A percentile compares a stretch with the other conserved stretches of the same genome.
These are phyloP conservation scores for Aleiodes leptofemur DNA, from an alignment of 2,888 invertebrate genomes.

Conservation along the genomic window DNA sequence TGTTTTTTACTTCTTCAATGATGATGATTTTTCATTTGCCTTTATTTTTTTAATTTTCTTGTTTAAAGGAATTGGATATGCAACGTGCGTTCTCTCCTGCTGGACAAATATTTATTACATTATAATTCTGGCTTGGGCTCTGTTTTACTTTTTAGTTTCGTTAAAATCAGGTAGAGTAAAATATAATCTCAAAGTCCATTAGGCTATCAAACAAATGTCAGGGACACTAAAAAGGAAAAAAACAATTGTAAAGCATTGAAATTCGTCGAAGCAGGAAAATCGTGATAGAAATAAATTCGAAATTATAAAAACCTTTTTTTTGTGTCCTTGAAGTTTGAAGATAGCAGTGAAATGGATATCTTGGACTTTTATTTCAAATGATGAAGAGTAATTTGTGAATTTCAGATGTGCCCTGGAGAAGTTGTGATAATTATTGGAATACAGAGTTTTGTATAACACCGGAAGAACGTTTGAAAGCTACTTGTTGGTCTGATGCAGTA, in stretches of 20 bases:
- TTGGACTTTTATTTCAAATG: neutral
- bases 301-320: neutral
- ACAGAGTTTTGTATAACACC: conserved; percentile 92
- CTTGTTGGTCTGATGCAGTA: conserved; percentile 81
- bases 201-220: conserved; percentile 1
- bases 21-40: neutral
- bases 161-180: conserved; percentile 84
- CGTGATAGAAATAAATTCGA: conserved; percentile 4
- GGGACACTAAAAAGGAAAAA: neutral
- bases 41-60: conserved; percentile 27
- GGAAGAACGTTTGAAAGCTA: conserved; percentile 84
- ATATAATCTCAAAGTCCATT: neutral
- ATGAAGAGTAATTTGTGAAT: conserved; percentile 15
- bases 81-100: conserved; percentile 98
- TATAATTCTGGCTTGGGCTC: conserved; percentile 97
- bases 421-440: conserved; percentile 96
- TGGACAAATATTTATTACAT: conserved; percentile 99
- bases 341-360: neutral
- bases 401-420: conserved; percentile 93
- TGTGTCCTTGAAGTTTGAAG: too few species aligned
- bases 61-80: conserved; percentile 91
- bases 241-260: conserved; percentile 30
- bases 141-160: conserved; percentile 97
- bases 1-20: conserved; percentile 6
- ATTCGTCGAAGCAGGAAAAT: conserved; percentile 17